A percentile compares a stretch with the other conserved stretches of the same genome.
Evolutionary conservation across 2,113 vertebrate genomes (phyloP).

Genomic region (Lepus americanus): DNA sequence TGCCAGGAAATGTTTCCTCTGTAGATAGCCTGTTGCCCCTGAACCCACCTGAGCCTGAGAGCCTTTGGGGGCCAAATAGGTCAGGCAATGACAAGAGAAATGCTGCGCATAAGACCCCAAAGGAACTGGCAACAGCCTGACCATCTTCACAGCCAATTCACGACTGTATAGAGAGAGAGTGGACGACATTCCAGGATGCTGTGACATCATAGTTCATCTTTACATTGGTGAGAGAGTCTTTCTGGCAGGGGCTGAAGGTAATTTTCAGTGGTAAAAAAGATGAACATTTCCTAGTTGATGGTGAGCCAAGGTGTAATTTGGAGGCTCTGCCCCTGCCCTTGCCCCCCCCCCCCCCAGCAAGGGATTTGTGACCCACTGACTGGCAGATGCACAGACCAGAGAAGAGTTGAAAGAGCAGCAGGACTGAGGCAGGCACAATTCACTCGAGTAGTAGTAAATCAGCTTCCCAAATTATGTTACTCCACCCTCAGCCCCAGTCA

Average conservation of each 20-base stretch:
- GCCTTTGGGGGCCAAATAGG: not conserved
- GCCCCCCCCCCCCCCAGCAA: not conserved
- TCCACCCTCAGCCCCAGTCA: not conserved
- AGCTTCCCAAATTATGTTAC: not conserved
- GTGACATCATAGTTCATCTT: not conserved
- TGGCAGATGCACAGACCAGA: not conserved
- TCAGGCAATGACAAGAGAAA: not conserved
- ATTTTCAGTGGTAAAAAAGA: not conserved
- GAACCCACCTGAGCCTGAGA: not conserved
- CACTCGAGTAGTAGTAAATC: not conserved
- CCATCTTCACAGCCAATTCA: not conserved
- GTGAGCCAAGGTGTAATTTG: not conserved
- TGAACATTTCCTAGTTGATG: not conserved
- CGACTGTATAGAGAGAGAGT: not conserved
- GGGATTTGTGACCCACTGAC: not conserved
- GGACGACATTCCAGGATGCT: not conserved
- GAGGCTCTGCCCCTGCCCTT: not conserved
- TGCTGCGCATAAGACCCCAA: not conserved
- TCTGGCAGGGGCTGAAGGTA: not conserved
- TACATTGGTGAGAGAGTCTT: not conserved
- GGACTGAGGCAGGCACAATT: not conserved
- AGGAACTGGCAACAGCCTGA: not conserved
- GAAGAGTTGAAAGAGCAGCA: not conserved
- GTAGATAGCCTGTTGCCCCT: not conserved
- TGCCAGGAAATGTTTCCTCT: slow-evolving; percentile 40